Conservation (phyloP, 2,113 vertebrate species). For the Hemiscyllium ocellatum region DNA sequence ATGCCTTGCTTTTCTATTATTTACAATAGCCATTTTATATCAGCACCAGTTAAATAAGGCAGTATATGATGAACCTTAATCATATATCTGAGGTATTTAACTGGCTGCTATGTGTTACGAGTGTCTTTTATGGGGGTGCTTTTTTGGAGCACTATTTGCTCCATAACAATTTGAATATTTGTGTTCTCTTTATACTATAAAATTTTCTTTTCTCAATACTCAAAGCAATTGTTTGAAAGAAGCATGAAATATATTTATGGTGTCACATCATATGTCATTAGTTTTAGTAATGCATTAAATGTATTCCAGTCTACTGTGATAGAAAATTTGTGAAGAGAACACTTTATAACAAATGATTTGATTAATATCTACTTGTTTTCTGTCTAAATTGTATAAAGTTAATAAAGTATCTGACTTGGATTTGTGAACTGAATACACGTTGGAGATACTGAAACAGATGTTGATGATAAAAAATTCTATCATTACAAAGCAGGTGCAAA, state of each 20-base stretch:
- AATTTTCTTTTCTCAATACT: background rate
- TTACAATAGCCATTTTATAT: background rate
- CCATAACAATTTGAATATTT: background rate
- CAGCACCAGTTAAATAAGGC: background rate
- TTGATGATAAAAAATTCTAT: conserved; percentile 55
- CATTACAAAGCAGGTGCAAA: conserved; percentile 61
- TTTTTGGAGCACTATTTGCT: background rate
- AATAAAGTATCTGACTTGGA: conserved; percentile 21
- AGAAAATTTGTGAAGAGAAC: background rate
- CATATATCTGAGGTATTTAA: background rate
- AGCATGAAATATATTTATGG: background rate
- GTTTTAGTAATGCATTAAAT: background rate
- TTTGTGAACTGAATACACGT: conserved; percentile 58
- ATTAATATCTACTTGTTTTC: background rate
- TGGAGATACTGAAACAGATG: conserved; percentile 52
- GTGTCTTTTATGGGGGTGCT: background rate
- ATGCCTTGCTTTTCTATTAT: background rate
- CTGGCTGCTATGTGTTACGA: background rate
- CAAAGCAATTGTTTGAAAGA: background rate
- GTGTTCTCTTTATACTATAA: background rate
- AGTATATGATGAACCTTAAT: background rate
- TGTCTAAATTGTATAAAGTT: conserved; percentile 12
- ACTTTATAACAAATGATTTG: background rate
- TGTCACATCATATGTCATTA: background rate
- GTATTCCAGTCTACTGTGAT: background rate